Conservation (phyloP, 1,140 invertebrate genomes). For the Ceratitis capitata region DNA sequence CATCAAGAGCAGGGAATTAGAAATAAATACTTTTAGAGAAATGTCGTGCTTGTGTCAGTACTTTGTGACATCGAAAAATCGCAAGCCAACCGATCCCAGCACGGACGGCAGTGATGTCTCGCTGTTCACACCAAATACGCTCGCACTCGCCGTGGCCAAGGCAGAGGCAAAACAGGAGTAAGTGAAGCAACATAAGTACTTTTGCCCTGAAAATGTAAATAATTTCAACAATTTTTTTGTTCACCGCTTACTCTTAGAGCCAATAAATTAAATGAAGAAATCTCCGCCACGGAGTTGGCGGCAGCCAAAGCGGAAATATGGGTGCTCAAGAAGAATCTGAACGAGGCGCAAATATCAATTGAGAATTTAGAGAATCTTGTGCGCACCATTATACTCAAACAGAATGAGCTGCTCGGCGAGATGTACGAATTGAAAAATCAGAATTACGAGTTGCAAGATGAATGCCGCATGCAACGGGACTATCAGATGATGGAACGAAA, state of each 20-base stretch:
- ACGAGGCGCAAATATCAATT: conserved; percentile 49
- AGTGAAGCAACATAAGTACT: not conserved
- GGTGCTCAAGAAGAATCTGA: conserved; percentile 54
- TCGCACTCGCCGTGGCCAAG: not conserved
- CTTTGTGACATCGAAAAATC: conserved; percentile 40
- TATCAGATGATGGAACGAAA: conserved; percentile 58
- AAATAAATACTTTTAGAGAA: not conserved
- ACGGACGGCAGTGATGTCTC: not conserved
- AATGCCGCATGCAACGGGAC: conserved; percentile 53
- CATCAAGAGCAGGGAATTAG: not conserved
- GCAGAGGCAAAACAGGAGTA: not conserved
- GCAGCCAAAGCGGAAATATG: conserved; percentile 53
- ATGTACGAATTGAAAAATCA: conserved; percentile 50
- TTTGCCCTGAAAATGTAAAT: no score
- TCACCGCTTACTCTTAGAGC: not conserved
- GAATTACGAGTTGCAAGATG: conserved; percentile 49
- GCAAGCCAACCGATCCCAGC: not conserved
- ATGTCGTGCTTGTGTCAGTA: conserved; percentile 43
- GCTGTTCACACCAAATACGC: not conserved
- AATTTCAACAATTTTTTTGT: not conserved
- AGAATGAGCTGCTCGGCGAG: conserved; percentile 51
- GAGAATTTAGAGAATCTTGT: conserved; percentile 54
- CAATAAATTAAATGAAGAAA: not conserved
- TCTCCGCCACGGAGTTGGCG: conserved; percentile 51
- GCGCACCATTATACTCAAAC: conserved; percentile 53